Evolutionary conservation across 2,888 invertebrate genomes (phyloP).

Genomic region (Colostygia pectinataria): DNA sequence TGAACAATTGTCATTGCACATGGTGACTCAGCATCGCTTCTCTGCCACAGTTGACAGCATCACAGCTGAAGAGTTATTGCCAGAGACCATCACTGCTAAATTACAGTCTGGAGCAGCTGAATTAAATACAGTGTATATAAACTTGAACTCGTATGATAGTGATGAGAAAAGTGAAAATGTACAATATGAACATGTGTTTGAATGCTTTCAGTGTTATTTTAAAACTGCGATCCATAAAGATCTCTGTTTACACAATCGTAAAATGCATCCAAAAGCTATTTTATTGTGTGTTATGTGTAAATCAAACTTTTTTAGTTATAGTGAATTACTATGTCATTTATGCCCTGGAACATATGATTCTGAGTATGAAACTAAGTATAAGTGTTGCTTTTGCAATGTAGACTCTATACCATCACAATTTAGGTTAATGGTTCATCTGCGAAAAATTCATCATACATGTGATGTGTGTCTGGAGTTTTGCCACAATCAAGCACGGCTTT

Average conservation of each 20-base stretch:
- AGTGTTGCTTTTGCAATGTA: conserved; percentile 91
- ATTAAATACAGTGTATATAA: conserved; percentile 86
- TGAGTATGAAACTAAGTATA: conserved; percentile 87
- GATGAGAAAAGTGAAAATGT: conserved; percentile 79
- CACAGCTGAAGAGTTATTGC: conserved; percentile 88
- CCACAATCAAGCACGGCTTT: conserved; percentile 89
- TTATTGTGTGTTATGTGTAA: conserved; percentile 94
- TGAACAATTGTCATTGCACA: conserved; percentile 89
- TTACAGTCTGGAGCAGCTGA: conserved; percentile 85
- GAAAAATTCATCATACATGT: conserved; percentile 92
- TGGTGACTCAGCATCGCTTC: conserved; percentile 91
- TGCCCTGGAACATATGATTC: conserved; percentile 90
- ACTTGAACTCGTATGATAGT: conserved; percentile 87
- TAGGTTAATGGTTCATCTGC: conserved; percentile 92
- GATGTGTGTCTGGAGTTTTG: conserved; percentile 94
- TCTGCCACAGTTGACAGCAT: conserved; percentile 90
- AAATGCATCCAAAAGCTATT: conserved; percentile 92
- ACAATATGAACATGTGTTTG: conserved; percentile 87
- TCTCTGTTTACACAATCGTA: conserved; percentile 92
- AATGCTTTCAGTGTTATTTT: conserved; percentile 94
- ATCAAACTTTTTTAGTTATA: conserved; percentile 93
- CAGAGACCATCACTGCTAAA: conserved; percentile 87
- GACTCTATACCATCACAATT: conserved; percentile 93
- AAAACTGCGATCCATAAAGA: conserved; percentile 91
- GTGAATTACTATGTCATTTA: conserved; percentile 93